phyloP scores from a whole-genome alignment of 2,888 invertebrate genomes.

The Tiphia femorata region DNA sequence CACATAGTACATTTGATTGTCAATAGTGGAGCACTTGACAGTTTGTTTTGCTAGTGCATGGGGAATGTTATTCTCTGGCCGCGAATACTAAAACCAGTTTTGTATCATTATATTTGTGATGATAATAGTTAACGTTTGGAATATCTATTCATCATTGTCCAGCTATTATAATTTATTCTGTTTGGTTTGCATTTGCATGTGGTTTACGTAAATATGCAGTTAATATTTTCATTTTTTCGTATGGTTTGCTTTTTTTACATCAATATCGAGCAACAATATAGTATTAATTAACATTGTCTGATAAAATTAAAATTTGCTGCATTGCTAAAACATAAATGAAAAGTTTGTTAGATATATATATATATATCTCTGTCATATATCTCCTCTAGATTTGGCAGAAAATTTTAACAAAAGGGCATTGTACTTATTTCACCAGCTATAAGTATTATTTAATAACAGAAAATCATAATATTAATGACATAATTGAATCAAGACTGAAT shows the following conservation, averaged over 20 bases:
- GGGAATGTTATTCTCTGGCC: no score
- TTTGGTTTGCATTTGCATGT: not conserved
- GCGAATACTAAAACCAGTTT: not conserved
- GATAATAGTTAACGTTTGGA: not conserved
- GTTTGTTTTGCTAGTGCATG: not conserved
- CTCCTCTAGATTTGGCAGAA: no score
- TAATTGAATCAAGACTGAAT: slow-evolving; percentile 17
- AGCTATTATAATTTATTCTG: not conserved
- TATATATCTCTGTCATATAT: no score
- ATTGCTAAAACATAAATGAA: no score
- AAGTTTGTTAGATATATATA: no score
- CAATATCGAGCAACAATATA: no score
- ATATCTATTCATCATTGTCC: not conserved
- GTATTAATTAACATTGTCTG: no score
- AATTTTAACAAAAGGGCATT: not conserved
- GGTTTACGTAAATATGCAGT: not conserved
- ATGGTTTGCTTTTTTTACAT: no score
- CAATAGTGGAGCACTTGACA: not conserved
- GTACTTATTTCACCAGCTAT: not conserved
- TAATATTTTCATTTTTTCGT: no score
- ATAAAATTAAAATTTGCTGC: no score
- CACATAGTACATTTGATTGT: not conserved
- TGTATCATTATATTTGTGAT: not conserved
- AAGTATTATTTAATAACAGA: not conserved
- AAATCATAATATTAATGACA: slow-evolving; percentile 2